These are phyloP conservation scores for Cassiopea xamachana DNA, from an alignment of 30 jellyfish, hydroid and myxozoan genomes.

Conservation along the genomic window DNA sequence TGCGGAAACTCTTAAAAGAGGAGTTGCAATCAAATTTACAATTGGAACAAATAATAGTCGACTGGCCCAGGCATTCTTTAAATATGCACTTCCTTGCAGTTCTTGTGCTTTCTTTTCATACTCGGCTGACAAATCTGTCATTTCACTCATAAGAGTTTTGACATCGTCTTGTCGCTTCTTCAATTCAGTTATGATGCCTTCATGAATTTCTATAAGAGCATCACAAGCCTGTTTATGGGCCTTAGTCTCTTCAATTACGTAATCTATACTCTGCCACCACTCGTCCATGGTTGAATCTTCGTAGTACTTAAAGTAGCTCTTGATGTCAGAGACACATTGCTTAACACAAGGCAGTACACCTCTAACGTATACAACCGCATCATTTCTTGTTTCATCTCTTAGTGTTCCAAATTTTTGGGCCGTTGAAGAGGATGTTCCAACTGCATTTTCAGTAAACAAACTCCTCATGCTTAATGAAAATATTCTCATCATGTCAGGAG, in stretches of 20 bases:
- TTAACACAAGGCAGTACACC: constrained; percentile 37
- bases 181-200: constrained; percentile 3
- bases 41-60: constrained; percentile 30
- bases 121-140: neutral
- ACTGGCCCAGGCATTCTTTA: constrained; percentile 5
- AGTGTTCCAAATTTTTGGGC: neutral
- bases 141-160: constrained; percentile 4
- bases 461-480: neutral
- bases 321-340: neutral
- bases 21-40: no score
- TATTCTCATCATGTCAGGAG: neutral
- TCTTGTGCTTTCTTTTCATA: neutral
- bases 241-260: constrained; percentile 16
- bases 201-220: constrained; percentile 1
- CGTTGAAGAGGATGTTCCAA: neutral
- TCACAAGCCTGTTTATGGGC: constrained; percentile 4
- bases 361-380: constrained; percentile 28
- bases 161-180: constrained; percentile 23
- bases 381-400: neutral
- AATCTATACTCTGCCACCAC: constrained; percentile 16
- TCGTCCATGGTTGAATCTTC: neutral
- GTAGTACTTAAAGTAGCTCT: constrained; percentile 32
- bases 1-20: neutral
- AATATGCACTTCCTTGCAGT: neutral
- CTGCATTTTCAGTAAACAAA: neutral